Conservation (phyloP, 53 echinoderm and acorn worm genomes). For the Hippasteria phrygiana region DNA sequence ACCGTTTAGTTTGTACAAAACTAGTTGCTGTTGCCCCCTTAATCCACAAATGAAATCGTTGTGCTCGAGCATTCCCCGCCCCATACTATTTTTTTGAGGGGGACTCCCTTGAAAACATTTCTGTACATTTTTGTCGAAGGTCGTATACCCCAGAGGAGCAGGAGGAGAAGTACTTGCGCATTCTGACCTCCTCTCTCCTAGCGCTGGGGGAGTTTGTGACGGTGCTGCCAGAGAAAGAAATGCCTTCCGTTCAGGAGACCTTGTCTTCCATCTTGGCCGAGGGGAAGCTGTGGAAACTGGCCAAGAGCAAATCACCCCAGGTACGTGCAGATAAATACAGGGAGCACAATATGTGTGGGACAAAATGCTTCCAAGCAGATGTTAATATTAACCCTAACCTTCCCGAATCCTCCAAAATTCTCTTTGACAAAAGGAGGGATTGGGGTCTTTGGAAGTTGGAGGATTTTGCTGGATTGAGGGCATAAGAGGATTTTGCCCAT, state of each 20-base stretch:
- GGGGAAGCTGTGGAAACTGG: constrained; percentile 88
- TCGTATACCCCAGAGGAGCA: constrained; percentile 86
- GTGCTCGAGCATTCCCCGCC: too few relatives aligned
- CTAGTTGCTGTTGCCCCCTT: neutral
- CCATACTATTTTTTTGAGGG: too few relatives aligned
- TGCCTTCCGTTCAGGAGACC: constrained; percentile 17
- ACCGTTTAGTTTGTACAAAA: too few relatives aligned
- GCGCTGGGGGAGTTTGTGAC: constrained; percentile 76
- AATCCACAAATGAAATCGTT: too few relatives aligned
- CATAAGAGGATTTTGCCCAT: too few relatives aligned
- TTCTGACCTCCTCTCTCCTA: constrained; percentile 80
- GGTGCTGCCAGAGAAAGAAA: constrained; percentile 69
- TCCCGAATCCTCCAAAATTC: too few relatives aligned
- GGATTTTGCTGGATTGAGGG: too few relatives aligned
- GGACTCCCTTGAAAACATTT: neutral
- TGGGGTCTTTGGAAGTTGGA: too few relatives aligned
- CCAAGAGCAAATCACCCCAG: constrained; percentile 80
- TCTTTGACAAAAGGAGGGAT: too few relatives aligned
- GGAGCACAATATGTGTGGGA: too few relatives aligned
- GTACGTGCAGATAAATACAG: constrained; percentile 39
- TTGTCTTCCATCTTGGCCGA: constrained; percentile 74
- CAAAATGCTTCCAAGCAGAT: too few relatives aligned
- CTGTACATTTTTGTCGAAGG: constrained; percentile 42
- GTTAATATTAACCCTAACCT: too few relatives aligned
- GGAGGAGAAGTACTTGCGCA: constrained; percentile 77